Evolutionary conservation across 2,797 vertebrate species (phyloP).

Genomic region (Agapornis canus): DNA sequence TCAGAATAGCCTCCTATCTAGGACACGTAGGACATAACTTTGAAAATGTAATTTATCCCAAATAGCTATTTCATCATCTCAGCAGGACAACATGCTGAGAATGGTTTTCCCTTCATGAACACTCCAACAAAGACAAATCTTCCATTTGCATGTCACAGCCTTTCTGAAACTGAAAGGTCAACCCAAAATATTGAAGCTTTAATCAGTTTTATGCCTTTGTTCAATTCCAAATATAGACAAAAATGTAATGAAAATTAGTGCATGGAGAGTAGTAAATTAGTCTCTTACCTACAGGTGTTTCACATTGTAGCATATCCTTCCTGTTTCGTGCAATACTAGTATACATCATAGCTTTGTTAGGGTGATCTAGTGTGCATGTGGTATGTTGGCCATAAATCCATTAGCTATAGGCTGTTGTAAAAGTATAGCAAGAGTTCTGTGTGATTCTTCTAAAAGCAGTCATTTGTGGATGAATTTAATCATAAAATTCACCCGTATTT

Average conservation of each 20-base stretch:
- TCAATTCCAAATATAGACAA: background rate
- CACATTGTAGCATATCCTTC: background rate
- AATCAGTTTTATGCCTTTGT: background rate
- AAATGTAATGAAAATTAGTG: background rate
- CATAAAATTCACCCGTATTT: background rate
- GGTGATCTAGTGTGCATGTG: background rate
- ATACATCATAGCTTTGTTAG: background rate
- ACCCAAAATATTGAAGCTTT: background rate
- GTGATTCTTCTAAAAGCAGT: background rate
- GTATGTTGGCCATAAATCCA: background rate
- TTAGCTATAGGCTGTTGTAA: background rate
- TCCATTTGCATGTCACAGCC: accelerated
- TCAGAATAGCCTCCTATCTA: background rate
- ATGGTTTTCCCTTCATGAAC: background rate
- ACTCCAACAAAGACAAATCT: background rate
- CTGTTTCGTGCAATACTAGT: background rate
- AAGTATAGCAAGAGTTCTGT: background rate
- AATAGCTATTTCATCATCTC: background rate
- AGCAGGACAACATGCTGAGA: background rate
- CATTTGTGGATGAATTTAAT: background rate
- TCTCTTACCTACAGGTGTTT: background rate
- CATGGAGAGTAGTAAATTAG: background rate
- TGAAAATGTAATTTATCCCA: background rate
- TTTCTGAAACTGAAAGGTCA: background rate
- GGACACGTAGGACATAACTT: background rate